phyloP scores from a whole-genome alignment of 2,888 invertebrate species.

The Ametastegia equiseti region DNA sequence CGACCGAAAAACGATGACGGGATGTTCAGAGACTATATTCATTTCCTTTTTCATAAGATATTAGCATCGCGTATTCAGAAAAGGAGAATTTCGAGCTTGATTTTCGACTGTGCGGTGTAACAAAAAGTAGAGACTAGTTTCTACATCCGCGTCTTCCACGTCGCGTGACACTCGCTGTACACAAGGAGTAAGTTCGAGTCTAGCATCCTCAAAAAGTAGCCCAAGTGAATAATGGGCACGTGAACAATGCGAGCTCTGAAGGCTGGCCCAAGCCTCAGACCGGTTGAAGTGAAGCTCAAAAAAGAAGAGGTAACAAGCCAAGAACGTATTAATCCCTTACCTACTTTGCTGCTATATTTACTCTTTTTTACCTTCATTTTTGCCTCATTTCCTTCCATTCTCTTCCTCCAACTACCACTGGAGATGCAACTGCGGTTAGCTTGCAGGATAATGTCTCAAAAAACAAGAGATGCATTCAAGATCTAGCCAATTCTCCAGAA shows the following conservation, averaged over 20 bases:
- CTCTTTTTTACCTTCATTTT: neutral
- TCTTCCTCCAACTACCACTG: neutral
- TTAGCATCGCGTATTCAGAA: neutral
- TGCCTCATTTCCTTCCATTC: neutral
- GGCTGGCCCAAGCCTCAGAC: neutral
- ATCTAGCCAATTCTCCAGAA: neutral
- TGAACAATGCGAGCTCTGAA: conserved; percentile 61
- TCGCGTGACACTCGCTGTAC: conserved; percentile 33
- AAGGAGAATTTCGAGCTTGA: neutral
- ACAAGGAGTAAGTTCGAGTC: conserved; percentile 32
- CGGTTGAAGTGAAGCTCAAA: conserved; percentile 11
- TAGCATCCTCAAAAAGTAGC: conserved; percentile 64
- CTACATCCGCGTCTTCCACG: neutral
- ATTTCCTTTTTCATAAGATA: neutral
- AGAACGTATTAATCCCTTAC: conserved; percentile 42
- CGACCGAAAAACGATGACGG: neutral
- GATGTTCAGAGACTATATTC: neutral
- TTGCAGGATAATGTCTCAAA: neutral
- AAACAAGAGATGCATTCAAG: neutral
- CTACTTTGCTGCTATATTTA: neutral
- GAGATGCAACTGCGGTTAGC: too few species aligned
- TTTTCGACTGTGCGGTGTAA: neutral
- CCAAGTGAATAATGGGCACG: conserved; percentile 65
- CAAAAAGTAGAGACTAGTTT: neutral
- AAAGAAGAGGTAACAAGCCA: conserved; percentile 37